Base-by-base conservation (phyloP, 2,113 vertebrate species). In the Halichoeres trimaculatus region DNA sequence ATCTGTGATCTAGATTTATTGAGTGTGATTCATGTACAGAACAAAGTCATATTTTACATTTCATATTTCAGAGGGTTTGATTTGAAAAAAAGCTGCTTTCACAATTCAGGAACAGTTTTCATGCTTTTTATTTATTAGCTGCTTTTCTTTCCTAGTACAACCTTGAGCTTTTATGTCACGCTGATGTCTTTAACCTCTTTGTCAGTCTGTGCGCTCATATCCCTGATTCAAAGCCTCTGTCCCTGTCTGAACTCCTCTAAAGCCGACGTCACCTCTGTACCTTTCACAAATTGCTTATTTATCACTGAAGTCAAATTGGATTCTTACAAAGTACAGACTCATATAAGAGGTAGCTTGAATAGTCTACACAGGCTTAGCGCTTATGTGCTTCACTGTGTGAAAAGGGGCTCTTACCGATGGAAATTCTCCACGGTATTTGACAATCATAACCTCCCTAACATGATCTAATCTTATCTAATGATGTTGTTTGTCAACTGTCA, bases 211-310 rank as follows among this genome's bases (percentile, higher is more conserved):
- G 17, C 36, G 36, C 41, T 63, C 7, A 14, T 8, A 56, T 41
- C 12, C 17, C 64, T 69, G 50, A 65, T 71, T 41, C n/a, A 17
- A 20, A 43, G 67, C 36, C 56, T 68, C 22, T 52, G 14, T 26
- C 10, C 26, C 13, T 53, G 20, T 51, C 23, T 52, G 22, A 74
- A 58, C 14, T 58, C 26, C 8, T 69, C 36, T n/a, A 61, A 78
- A 59, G 60, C 66, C 48, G 20, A 23, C 70, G 54, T 68, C 10
- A 58, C 67, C 16, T 57, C 51, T 50, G 26, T 23, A 26, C 36
- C 74, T 68, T 58, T 66, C n/a, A 78, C 50, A 58, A 61, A 76
- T 41, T 69, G 24, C 52, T 70, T 85, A 63, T 79, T 88, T 85
- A 78, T 73, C 14, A 43, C 34, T 20, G 8, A 22, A 76, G 10